A percentile compares a stretch with the other conserved stretches of the same genome.
Conservation (phyloP, 1,140 invertebrate genomes). For the Amyelois transitella region DNA sequence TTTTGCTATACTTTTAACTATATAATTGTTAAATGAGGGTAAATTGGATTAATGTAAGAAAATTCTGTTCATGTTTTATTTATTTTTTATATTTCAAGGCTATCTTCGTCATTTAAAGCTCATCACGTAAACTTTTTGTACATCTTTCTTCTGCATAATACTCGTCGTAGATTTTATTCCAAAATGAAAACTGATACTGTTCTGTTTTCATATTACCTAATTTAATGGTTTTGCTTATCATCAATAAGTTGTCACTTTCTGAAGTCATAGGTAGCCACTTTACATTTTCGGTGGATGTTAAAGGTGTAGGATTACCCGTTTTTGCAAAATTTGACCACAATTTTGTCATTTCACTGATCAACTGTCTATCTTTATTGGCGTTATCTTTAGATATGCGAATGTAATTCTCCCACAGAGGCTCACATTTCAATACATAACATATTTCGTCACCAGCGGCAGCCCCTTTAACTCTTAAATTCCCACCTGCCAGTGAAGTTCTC, state of each 20-base stretch:
- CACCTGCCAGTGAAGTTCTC: conserved; percentile 32
- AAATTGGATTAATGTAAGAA: too few species aligned
- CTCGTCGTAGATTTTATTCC: conserved; percentile 44
- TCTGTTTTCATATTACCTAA: conserved; percentile 30
- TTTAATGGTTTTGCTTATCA: conserved; percentile 35
- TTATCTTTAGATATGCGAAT: conserved; percentile 13
- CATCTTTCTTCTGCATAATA: conserved; percentile 38
- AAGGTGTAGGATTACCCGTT: conserved; percentile 51
- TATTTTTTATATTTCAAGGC: too few species aligned
- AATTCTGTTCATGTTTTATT: too few species aligned
- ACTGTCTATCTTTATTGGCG: conserved; percentile 34
- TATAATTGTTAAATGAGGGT: too few species aligned
- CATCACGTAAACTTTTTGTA: conserved; percentile 17
- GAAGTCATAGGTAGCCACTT: conserved; percentile 42
- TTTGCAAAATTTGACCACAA: conserved; percentile 72
- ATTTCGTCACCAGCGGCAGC: conserved; percentile 56
- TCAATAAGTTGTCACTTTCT: conserved; percentile 36
- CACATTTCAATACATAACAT: conserved; percentile 58
- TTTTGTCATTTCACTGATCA: conserved; percentile 50
- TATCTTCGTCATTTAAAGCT: conserved; percentile 26
- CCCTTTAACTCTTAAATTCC: conserved; percentile 37
- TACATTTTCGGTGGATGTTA: conserved; percentile 14
- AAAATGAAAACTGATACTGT: conserved; percentile 43
- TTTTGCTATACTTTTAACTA: too few species aligned
- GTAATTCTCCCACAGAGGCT: conserved; percentile 51